These are phyloP conservation scores for Neoniphon sammara DNA, from an alignment of 2,797 vertebrate genomes.

Conservation along the genomic window DNA sequence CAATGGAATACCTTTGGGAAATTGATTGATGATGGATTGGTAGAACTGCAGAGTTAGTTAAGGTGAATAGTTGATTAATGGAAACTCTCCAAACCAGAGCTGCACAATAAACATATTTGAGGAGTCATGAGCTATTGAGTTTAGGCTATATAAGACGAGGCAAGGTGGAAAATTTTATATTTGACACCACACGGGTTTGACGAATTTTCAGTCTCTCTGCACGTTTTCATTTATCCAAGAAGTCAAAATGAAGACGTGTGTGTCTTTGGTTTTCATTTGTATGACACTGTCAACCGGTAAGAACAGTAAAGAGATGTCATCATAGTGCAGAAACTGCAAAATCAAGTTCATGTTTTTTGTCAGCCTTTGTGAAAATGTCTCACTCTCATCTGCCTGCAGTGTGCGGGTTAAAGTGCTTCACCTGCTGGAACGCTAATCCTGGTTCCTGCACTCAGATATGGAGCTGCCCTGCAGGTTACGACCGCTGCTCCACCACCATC, in stretches of 20 bases:
- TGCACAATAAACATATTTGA: neutral
- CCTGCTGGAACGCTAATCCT: constrained; percentile 46
- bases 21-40: constrained; percentile 8
- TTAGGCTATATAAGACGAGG: constrained; percentile 36
- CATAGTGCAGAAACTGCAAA: neutral
- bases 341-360: neutral
- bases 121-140: neutral
- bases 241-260: constrained; percentile 42
- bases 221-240: neutral
- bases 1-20: constrained; percentile 10
- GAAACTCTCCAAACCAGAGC: constrained; percentile 20
- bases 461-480: constrained; percentile 4
- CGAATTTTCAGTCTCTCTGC: neutral
- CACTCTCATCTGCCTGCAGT: constrained; percentile 17
- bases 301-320: neutral
- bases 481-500: constrained; percentile 47
- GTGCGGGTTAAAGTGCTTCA: constrained; percentile 46
- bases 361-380: neutral
- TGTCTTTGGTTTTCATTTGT: constrained; percentile 26
- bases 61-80: neutral
- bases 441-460: constrained; percentile 33
- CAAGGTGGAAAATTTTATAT: constrained; percentile 13
- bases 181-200: constrained; percentile 12
- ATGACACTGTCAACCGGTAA: constrained; percentile 50
- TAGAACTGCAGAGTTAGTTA: neutral